A percentile compares a stretch with the other conserved stretches of the same genome.
Evolutionary conservation across 2,888 invertebrate species (phyloP).

Genomic region (Acleris emargana): DNA sequence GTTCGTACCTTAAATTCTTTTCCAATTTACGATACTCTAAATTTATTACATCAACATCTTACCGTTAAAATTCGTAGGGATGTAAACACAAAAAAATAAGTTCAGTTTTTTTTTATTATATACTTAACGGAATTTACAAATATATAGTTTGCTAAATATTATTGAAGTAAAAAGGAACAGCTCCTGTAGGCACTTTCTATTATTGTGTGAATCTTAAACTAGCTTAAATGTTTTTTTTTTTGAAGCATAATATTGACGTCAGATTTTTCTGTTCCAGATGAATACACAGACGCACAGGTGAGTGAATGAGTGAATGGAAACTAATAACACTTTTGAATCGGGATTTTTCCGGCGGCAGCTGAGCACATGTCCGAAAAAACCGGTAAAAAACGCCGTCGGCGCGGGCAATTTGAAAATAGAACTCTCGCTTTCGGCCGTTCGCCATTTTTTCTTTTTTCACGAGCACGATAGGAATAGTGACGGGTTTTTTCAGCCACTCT

Average conservation of each 20-base stretch:
- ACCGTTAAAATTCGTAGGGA: background rate
- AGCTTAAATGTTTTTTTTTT: background rate
- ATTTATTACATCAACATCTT: background rate
- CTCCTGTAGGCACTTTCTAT: no score
- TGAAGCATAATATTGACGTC: background rate
- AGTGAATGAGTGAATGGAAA: slow-evolving; percentile 30
- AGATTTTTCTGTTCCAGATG: slow-evolving; percentile 32
- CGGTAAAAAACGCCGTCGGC: slow-evolving; percentile 55
- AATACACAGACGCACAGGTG: slow-evolving; percentile 33
- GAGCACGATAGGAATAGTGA: slow-evolving; percentile 80
- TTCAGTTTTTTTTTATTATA: no score
- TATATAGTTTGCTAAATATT: no score
- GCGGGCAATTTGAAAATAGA: slow-evolving; percentile 74
- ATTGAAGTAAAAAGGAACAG: no score
- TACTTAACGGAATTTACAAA: no score
- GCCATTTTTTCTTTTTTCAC: slow-evolving; percentile 64
- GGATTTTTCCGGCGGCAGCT: slow-evolving; percentile 44
- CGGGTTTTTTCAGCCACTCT: slow-evolving; percentile 73
- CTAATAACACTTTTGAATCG: slow-evolving; percentile 35
- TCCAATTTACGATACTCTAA: slow-evolving; percentile 9
- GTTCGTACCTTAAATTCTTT: slow-evolving; percentile 21
- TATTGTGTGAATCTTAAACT: no score
- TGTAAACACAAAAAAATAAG: background rate
- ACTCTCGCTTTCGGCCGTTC: slow-evolving; percentile 72
- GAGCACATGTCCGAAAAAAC: slow-evolving; percentile 51